phyloP scores from a whole-genome alignment of 2,797 vertebrate species.

The Remorina albescens region DNA sequence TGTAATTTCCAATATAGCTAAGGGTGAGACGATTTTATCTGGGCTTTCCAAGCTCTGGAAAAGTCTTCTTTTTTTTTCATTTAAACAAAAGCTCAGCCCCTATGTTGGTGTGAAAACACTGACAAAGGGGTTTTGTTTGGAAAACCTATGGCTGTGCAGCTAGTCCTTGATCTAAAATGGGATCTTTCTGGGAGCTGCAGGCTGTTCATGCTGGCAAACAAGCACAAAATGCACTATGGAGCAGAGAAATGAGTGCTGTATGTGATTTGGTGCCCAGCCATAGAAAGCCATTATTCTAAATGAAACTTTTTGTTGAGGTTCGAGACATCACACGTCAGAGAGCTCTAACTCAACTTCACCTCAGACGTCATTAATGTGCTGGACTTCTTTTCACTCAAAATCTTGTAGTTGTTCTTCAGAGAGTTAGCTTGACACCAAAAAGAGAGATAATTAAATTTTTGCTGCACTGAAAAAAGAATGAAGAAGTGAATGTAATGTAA shows the following conservation, averaged over 20 bases:
- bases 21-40: neutral
- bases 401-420: neutral
- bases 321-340: slow-evolving; percentile 1
- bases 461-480: too few relatives aligned
- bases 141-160: slow-evolving; percentile 16
- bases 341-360: neutral
- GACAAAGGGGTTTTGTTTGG: slow-evolving; percentile 53
- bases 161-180: slow-evolving; percentile 38
- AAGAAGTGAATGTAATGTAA: neutral
- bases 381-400: neutral
- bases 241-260: slow-evolving; percentile 11
- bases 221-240: slow-evolving; percentile 6
- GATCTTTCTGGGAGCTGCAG: slow-evolving; percentile 8
- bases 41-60: slow-evolving; percentile 21
- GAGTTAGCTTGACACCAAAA: neutral
- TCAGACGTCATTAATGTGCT: neutral
- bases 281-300: slow-evolving; percentile 15
- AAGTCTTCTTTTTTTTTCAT: slow-evolving; percentile 45
- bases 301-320: neutral
- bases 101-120: slow-evolving; percentile 51
- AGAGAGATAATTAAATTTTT: too few relatives aligned
- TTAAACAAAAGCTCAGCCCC: slow-evolving; percentile 54
- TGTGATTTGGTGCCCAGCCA: slow-evolving; percentile 5
- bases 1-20: neutral
- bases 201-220: slow-evolving; percentile 4